Percentiles rank a stretch among this genome's conserved stretches.
Evolutionary conservation across 1,140 invertebrate genomes (phyloP).

Genomic region (Tribolium castaneum): DNA sequence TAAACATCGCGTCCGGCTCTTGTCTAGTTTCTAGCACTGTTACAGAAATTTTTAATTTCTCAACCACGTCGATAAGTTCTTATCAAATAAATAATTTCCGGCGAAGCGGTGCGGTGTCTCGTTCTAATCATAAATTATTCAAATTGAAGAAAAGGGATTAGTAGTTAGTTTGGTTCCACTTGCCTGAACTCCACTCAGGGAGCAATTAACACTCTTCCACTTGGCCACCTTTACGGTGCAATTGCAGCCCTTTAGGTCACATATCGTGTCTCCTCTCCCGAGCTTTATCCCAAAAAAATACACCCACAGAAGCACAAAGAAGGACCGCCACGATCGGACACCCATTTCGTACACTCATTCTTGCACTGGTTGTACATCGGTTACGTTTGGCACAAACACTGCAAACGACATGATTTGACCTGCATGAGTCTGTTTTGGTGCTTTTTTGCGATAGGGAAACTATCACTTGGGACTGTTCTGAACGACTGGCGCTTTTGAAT

Average conservation of each 20-base stretch:
- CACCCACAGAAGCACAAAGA: conserved; percentile 49
- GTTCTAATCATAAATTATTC: neutral
- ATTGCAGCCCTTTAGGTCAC: conserved; percentile 69
- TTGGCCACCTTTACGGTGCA: conserved; percentile 68
- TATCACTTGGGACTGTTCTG: neutral
- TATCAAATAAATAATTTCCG: neutral
- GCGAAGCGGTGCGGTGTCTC: neutral
- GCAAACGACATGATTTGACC: conserved; percentile 1
- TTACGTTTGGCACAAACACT: conserved; percentile 10
- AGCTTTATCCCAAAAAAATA: conserved; percentile 45
- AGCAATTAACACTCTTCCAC: conserved; percentile 74
- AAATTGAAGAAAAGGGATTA: neutral
- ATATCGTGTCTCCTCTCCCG: conserved; percentile 62
- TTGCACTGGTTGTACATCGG: conserved; percentile 33
- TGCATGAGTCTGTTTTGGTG: neutral
- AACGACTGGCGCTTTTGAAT: conserved; percentile 29
- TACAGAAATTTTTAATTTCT: conserved; percentile 15
- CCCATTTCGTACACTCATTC: conserved; percentile 54
- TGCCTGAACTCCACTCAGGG: conserved; percentile 71
- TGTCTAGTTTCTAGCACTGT: conserved; percentile 20
- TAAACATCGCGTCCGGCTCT: conserved; percentile 35
- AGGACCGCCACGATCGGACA: conserved; percentile 48
- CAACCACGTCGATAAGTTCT: neutral
- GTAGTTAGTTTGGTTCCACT: conserved; percentile 40
- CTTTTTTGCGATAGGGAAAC: neutral